Base-by-base conservation (phyloP, 2,113 vertebrate species). In the Sarotherodon lohbergeri region DNA sequence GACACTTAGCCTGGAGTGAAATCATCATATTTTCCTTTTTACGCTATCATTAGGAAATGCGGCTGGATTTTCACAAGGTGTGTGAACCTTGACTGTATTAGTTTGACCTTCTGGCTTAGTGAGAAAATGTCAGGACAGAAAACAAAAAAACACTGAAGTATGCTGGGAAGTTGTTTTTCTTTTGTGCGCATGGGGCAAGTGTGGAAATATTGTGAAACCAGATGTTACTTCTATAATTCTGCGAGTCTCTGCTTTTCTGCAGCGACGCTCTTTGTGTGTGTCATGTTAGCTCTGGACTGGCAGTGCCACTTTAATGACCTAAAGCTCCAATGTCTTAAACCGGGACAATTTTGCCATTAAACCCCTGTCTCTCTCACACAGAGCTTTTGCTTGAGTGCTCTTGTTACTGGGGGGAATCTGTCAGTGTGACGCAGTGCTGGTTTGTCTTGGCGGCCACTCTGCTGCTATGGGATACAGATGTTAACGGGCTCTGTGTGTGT, bases 391-490 rank as follows among this genome's bases (percentile, higher is more conserved):
- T 85, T 39, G 39, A 92, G 71, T 68, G 27, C 87, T 93, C 93
- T 89, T 90, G 91, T 95, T 96, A 93, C 91, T 83, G 85, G 56
- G 83, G 89, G 89, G 89, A 94, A 94, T 93, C 92, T 92, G 90
- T 93, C 92, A 93, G 89, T 90, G 91, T 94, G 92, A 95, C 90
- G 91, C 93, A 86, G 90, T 87, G 79, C 82, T 93, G 92, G 96
- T 96, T 96, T 96, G 92, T 96, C 92, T 97, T 96, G 96, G 96
- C 96, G 81, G 82, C 87, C 56, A 24, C 80, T 94, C 80, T 87
- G 50, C 87, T 50, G 82, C 94, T 95, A 95, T 95, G 95, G 95
- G 92, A 94, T 91, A 92, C 96, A 97, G 96, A 96, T 97, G 96
- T 96, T 94, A 94, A 94, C 89, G 54, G 93, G 92, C 93, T 95